Evolutionary conservation across 2,888 invertebrate species (phyloP), one percentile per base, ranked within the genome.

Genomic region (Axea sp.): DNA sequence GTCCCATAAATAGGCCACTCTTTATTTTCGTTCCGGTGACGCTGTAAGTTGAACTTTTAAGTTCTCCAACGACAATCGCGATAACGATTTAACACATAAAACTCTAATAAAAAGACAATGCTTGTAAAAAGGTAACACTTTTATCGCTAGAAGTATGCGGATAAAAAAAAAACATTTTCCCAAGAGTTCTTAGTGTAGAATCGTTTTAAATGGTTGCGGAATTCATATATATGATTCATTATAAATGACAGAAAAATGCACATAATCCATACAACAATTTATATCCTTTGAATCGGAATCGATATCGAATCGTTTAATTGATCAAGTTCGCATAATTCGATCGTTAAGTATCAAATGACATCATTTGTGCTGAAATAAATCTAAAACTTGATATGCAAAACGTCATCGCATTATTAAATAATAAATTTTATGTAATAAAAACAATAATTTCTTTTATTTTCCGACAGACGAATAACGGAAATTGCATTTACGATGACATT

Each of bases 401-500:
- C 31, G 11, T 9, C 11, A 6, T 31, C 6, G 31, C 19, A 19
- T 19, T 2, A 2, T 3, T 19, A 19, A 19, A 19, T 19, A n/a
- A n/a, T 19, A 19, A 19, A 17, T 35, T 60, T 60, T 60, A 45
- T 8, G 35, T 17, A 26, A 14, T 2, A 19, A 33, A 26, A 28
- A 14, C 22, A 11, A 8, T 31, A 72, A 64, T 59, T 30, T 35
- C 17, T 41, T 41, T n/a, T n/a, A n/a, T n/a, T n/a, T n/a, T n/a
- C n/a, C n/a, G n/a, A n/a, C n/a, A n/a, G n/a, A n/a, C n/a, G n/a
- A n/a, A n/a, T n/a, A n/a, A 41, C 43, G 51, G 57, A 67, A 62
- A 51, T n/a, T n/a, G n/a, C n/a, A 57, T 71, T 71, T 49, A 60
- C 60, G 62, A 62, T 30, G 68, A 71, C 71, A 59, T 62, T 62